Evolutionary conservation across 2,888 invertebrate genomes (phyloP).

Genomic region (Coleophora deauratella): DNA sequence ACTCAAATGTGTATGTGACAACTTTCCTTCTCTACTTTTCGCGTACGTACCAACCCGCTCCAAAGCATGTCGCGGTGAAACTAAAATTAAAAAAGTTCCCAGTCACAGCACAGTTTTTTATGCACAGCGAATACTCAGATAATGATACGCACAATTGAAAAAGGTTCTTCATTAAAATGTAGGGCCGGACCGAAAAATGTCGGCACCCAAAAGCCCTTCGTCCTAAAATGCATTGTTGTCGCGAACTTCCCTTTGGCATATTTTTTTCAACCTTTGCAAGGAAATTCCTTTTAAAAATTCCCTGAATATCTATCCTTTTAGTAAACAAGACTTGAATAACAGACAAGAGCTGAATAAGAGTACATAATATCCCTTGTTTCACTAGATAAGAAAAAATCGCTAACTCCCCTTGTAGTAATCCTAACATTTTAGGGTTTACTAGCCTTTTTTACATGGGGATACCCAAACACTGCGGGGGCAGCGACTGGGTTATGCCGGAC

Average conservation of each 20-base stretch:
- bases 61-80: background rate
- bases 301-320: background rate
- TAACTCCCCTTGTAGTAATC: too few species aligned
- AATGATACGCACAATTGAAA: constrained; percentile 31
- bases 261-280: constrained; percentile 14
- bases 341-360: too few species aligned
- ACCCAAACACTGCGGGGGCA: too few species aligned
- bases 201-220: constrained; percentile 13
- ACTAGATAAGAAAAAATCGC: too few species aligned
- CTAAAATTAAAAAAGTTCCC: constrained; percentile 30
- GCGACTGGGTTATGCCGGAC: too few species aligned
- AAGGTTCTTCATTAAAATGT: constrained; percentile 31
- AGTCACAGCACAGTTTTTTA: constrained; percentile 21
- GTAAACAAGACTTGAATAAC: background rate
- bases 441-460: too few species aligned
- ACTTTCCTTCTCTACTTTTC: too few species aligned
- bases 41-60: background rate
- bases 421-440: too few species aligned
- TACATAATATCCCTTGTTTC: background rate
- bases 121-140: constrained; percentile 23
- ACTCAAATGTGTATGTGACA: too few species aligned
- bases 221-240: constrained; percentile 22
- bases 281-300: constrained; percentile 5
- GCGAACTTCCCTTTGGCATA: constrained; percentile 21
- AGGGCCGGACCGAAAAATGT: constrained; percentile 12